A percentile compares a stretch with the other conserved stretches of the same genome.
These are phyloP conservation scores for Sminthurides bifidus DNA, from an alignment of 1,140 invertebrate genomes.

Conservation along the genomic window DNA sequence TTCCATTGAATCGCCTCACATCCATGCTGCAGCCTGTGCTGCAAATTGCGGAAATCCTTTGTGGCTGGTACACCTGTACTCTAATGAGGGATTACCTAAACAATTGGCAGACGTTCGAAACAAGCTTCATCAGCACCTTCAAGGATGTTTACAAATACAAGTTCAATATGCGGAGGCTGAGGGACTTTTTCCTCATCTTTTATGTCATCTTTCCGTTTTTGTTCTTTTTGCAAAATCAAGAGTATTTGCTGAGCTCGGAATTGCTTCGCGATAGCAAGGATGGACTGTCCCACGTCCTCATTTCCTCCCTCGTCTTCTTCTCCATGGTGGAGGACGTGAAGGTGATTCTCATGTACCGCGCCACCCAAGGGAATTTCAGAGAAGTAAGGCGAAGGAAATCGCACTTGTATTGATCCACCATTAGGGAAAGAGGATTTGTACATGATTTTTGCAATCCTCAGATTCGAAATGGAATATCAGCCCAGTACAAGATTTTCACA, in stretches of 20 bases:
- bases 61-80: not conserved
- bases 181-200: slow-evolving; percentile 1
- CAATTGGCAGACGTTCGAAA: slow-evolving; percentile 4
- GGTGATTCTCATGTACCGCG: slow-evolving; percentile 1
- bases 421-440: not conserved
- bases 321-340: slow-evolving; percentile 1
- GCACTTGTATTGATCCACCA: too few relatives aligned
- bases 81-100: not conserved
- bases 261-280: not conserved
- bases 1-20: not conserved
- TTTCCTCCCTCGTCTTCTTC: not conserved
- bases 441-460: slow-evolving; percentile 1
- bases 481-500: slow-evolving; percentile 2
- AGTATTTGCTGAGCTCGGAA: not conserved
- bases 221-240: slow-evolving; percentile 3
- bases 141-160: slow-evolving; percentile 11
- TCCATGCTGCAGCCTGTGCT: not conserved
- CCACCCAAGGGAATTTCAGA: not conserved
- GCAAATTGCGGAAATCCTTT: not conserved
- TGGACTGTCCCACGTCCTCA: not conserved
- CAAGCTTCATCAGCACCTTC: not conserved
- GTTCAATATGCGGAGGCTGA: not conserved
- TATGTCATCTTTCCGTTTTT: not conserved
- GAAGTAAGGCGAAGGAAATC: slow-evolving; percentile 1
- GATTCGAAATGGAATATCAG: not conserved